Conservation (phyloP, 2,888 invertebrate genomes). For the Boloria euphrosyne region DNA sequence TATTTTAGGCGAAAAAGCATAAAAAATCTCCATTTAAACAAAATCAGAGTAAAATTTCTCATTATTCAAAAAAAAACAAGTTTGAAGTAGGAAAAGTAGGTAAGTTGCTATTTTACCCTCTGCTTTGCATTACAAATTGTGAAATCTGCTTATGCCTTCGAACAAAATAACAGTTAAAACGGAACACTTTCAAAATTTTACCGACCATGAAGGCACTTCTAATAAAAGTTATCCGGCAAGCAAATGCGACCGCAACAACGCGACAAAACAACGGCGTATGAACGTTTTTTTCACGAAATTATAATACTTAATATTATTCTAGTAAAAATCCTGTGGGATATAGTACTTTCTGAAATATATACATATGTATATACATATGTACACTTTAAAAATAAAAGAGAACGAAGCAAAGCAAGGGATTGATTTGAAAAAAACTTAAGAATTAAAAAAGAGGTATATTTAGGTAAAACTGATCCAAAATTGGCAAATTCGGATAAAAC, state of each 20-base stretch:
- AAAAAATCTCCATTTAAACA: too few relatives aligned
- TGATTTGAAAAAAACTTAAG: too few relatives aligned
- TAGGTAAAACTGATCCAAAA: too few relatives aligned
- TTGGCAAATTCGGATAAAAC: too few relatives aligned
- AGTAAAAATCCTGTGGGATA: constrained; percentile 5
- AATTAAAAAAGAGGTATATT: too few relatives aligned
- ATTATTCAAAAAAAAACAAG: constrained; percentile 2
- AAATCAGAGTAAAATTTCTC: not conserved
- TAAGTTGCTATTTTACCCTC: not conserved
- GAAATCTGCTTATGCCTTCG: constrained; percentile 32
- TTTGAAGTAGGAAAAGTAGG: constrained; percentile 2
- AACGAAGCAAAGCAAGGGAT: too few relatives aligned
- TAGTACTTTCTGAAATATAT: not conserved
- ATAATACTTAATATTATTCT: constrained; percentile 16
- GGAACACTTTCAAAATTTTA: constrained; percentile 35
- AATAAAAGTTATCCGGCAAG: constrained; percentile 36
- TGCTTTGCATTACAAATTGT: constrained; percentile 29
- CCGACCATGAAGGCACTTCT: constrained; percentile 39
- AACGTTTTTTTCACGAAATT: constrained; percentile 32
- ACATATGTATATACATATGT: not conserved
- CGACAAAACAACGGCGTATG: constrained; percentile 28
- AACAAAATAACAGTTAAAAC: constrained; percentile 35
- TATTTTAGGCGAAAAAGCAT: too few relatives aligned
- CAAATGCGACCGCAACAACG: constrained; percentile 37
- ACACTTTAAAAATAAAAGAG: too few relatives aligned